Percentiles rank a stretch among this genome's conserved stretches.
These are phyloP conservation scores for Garra rufa DNA, from an alignment of 2,113 vertebrate species.

Conservation along the genomic window DNA sequence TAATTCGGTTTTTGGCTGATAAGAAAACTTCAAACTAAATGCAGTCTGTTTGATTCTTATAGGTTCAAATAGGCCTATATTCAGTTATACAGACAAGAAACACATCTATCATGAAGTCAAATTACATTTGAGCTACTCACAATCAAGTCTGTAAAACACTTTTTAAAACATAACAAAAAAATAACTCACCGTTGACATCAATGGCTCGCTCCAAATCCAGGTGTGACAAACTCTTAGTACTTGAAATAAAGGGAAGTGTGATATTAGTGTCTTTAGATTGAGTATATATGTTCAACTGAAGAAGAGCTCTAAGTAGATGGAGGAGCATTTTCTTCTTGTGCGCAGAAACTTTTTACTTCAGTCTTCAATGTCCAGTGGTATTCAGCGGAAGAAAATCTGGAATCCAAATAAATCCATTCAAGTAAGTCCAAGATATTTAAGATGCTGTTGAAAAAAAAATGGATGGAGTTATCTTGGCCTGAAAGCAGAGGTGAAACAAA, in stretches of 20 bases:
- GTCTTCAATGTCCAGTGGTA: not conserved
- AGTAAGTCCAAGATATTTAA: not conserved
- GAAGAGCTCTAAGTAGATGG: slow-evolving; percentile 38
- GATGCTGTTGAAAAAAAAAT: not conserved
- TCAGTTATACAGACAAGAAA: not conserved
- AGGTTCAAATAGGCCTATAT: not conserved
- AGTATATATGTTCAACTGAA: slow-evolving; percentile 39
- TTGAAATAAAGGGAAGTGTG: not conserved
- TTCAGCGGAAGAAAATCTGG: not conserved
- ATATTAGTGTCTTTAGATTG: slow-evolving; percentile 5
- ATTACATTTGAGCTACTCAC: not conserved
- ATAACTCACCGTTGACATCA: slow-evolving; percentile 40
- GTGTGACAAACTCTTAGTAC: not conserved
- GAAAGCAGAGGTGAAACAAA: slow-evolving; percentile 21
- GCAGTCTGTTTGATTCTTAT: not conserved
- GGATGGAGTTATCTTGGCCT: not conserved
- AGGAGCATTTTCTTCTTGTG: slow-evolving; percentile 37
- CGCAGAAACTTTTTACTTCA: not conserved
- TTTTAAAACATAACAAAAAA: not conserved
- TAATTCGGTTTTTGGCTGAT: not conserved
- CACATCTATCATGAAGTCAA: not conserved
- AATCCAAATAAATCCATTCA: not conserved
- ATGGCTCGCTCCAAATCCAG: slow-evolving; percentile 15
- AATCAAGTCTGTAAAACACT: not conserved
- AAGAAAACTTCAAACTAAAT: slow-evolving; percentile 15